These are phyloP conservation scores for Agapetus fuscipes DNA, from an alignment of 2,888 invertebrate genomes.

Conservation along the genomic window DNA sequence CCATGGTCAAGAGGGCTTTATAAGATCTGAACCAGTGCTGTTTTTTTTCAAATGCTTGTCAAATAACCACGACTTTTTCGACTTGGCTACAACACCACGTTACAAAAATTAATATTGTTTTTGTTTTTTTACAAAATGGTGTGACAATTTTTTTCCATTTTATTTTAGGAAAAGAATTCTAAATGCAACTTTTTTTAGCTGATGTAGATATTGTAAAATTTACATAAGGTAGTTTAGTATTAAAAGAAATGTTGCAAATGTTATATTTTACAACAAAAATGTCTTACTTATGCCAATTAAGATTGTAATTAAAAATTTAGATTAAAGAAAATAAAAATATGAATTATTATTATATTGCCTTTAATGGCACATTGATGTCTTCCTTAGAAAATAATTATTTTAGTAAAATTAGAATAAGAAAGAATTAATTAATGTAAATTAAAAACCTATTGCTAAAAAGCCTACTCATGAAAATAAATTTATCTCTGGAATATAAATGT, in stretches of 20 bases:
- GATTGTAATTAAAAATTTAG: conserved; percentile 1
- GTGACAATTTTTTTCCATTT: too few relatives aligned
- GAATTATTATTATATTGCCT: conserved; percentile 15
- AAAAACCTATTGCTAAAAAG: too few relatives aligned
- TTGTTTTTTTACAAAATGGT: neutral
- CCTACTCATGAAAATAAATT: too few relatives aligned
- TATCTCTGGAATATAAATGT: too few relatives aligned
- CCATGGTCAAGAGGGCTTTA: too few relatives aligned
- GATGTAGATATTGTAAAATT: neutral
- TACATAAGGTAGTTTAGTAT: too few relatives aligned
- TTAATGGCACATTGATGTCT: conserved; percentile 21
- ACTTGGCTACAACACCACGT: neutral
- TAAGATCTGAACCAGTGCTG: too few relatives aligned
- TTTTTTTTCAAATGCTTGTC: neutral
- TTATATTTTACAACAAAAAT: neutral
- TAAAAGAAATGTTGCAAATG: neutral
- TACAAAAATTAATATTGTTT: neutral
- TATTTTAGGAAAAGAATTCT: neutral
- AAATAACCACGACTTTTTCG: neutral
- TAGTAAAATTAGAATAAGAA: too few relatives aligned
- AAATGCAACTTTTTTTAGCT: neutral
- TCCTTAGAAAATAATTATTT: conserved; percentile 17
- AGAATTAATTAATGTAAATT: conserved; percentile 8
- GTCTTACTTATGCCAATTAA: conserved; percentile 16
- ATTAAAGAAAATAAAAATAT: neutral